These are phyloP conservation scores for Araneus ventricosus DNA, from an alignment of 1,140 invertebrate genomes.

Conservation along the genomic window DNA sequence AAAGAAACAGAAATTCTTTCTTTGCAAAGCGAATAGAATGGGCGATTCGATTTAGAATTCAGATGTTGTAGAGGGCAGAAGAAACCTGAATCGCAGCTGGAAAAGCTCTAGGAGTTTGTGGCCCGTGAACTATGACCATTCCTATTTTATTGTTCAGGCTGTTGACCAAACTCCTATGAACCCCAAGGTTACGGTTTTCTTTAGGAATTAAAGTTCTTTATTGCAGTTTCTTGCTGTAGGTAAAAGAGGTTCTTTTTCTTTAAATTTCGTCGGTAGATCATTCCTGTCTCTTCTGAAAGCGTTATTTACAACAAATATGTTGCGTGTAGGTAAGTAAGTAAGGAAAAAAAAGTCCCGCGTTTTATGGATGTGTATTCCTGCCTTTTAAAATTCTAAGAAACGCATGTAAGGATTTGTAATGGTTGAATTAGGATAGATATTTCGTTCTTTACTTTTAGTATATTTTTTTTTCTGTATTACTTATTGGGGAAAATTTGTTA, in stretches of 20 bases:
- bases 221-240: background rate
- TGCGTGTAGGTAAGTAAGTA: background rate
- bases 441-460: too few species aligned
- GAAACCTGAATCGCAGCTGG: conserved; percentile 23
- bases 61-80: background rate
- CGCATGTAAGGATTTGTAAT: too few species aligned
- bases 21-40: conserved; percentile 5
- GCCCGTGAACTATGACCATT: conserved; percentile 33
- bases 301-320: background rate
- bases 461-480: too few species aligned
- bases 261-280: background rate
- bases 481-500: too few species aligned
- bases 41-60: conserved; percentile 6
- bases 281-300: background rate
- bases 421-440: too few species aligned
- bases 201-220: background rate
- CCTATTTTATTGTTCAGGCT: conserved; percentile 9
- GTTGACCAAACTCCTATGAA: conserved; percentile 39
- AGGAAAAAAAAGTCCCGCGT: too few species aligned
- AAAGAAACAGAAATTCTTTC: conserved; percentile 29
- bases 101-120: background rate
- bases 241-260: background rate
- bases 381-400: too few species aligned
- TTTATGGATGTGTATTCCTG: too few species aligned
- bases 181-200: conserved; percentile 16